phyloP scores from a whole-genome alignment of 2,113 vertebrate species.

The Sterrhoptilus dennistouni region DNA sequence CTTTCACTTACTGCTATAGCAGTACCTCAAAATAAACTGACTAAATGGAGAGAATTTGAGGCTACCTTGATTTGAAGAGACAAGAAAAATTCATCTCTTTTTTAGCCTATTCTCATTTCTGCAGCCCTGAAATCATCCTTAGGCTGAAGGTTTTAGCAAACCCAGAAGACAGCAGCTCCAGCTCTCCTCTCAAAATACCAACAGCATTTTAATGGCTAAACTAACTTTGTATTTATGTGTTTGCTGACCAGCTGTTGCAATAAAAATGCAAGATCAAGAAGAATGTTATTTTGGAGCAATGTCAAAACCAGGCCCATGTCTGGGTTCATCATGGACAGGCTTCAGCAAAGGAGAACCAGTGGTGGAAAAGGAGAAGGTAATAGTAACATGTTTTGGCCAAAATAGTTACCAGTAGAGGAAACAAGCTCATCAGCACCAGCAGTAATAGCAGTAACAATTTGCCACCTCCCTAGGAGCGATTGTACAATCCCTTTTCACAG shows the following conservation, averaged over 20 bases:
- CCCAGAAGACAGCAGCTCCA: neutral
- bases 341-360: neutral
- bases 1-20: neutral
- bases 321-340: neutral
- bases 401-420: neutral
- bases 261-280: neutral
- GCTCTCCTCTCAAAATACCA: neutral
- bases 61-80: neutral
- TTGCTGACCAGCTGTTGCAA: neutral
- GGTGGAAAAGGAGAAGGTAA: neutral
- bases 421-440: neutral
- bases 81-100: neutral
- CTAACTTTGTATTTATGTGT: neutral
- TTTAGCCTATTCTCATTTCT: neutral
- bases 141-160: neutral
- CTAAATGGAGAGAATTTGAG: neutral
- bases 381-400: neutral
- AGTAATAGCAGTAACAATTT: neutral
- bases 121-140: neutral
- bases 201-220: slow-evolving; percentile 1
- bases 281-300: neutral
- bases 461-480: neutral
- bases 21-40: neutral
- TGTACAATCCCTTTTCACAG: neutral
- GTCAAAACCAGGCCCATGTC: neutral